Base-by-base conservation (phyloP, 2,113 vertebrate genomes). In the Pungitius pungitius region DNA sequence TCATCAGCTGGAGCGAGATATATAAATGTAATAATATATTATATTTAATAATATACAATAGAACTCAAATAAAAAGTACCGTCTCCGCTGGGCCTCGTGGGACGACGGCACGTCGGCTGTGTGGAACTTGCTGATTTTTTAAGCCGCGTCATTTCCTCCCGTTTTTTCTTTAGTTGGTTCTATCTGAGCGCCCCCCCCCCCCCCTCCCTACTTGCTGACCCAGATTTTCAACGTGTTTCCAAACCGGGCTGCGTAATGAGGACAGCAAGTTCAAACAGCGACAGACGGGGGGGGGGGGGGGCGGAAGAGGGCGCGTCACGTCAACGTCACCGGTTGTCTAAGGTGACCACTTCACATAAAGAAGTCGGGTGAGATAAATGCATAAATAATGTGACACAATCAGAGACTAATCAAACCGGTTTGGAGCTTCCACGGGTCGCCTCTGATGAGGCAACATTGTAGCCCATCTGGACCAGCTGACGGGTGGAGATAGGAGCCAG, bases 211-310 rank as follows among this genome's bases (percentile, higher is more conserved):
- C 30, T 30, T 54, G 1, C 76, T 90, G 88, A 87, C 91, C 90
- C 75, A 91, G 77, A 89, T 91, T 88, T 80, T 82, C 75, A 64
- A 54, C 56, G 49, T 84, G 86, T 64, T 77, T 84, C 74, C 69
- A 80, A 92, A 83, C 58, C 85, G 85, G 83, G 89, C 80, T 80
- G 62, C 69, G 83, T 71, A 91, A 90, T 71, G 81, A 91, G 83
- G 79, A 82, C 85, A 88, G 62, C 35, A 40, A 81, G 86, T 81
- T 69, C 81, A 78, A 47, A 62, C 51, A 67, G 75, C 26, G 61
- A 71, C 62, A 83, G 70, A 75, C 15, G 77, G 66, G 13, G 40
- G 9, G 3, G 13, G 40, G 37, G 7, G 37, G 37, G 40, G 40
- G 40, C 12, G 40, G 40, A 17, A 6, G 45, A 3, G 45, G 40